A percentile compares a stretch with the other conserved stretches of the same genome.
Conservation (phyloP, 2,113 vertebrate genomes). For the Eurypyga helias region DNA sequence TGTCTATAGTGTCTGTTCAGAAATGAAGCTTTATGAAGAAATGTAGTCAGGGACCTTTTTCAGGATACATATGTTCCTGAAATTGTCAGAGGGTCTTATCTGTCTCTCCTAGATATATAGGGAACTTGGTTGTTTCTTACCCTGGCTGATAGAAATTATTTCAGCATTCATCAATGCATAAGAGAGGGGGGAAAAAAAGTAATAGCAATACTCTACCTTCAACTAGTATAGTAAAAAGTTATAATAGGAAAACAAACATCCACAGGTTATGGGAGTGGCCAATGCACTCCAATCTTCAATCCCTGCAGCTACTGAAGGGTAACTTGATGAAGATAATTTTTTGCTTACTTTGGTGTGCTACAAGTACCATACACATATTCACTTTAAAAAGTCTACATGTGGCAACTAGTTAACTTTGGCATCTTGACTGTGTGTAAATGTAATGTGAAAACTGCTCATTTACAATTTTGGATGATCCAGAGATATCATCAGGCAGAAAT, state of each 20-base stretch:
- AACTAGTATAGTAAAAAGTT: neutral
- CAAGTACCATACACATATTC: neutral
- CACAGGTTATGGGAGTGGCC: neutral
- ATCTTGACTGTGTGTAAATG: neutral
- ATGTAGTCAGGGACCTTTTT: neutral
- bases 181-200: neutral
- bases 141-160: neutral
- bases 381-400: neutral
- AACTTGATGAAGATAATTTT: neutral
- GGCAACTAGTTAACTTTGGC: neutral
- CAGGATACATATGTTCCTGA: neutral
- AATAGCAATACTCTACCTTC: neutral
- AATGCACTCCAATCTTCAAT: neutral
- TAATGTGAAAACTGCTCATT: neutral
- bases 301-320: neutral
- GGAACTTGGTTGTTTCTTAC: neutral
- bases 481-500: neutral
- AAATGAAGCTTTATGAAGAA: neutral
- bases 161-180: neutral
- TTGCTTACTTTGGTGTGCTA: neutral
- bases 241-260: neutral
- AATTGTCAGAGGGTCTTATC: neutral
- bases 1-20: neutral
- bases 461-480: neutral
- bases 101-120: neutral